Base-by-base conservation (phyloP, 2,113 vertebrate species). In the Labrus mixtus region DNA sequence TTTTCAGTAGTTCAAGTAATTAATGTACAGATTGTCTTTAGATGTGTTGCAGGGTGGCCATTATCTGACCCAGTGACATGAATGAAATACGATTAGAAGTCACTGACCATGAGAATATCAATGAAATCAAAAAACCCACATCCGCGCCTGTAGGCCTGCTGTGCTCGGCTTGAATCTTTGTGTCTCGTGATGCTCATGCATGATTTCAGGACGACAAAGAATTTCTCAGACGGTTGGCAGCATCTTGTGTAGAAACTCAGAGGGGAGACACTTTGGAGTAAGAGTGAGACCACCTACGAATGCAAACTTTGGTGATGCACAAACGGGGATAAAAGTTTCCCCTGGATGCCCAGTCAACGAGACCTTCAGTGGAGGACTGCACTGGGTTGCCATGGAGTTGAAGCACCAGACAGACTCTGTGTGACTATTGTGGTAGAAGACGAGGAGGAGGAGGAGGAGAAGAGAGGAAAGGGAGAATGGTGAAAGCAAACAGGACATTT, bases 351-450 rank as follows among this genome's bases (percentile, higher is more conserved):
- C 62, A 48, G 53, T 43, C 58, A 71, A 41, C n/a, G 0, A 79
- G 68, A 48, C 71, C 65, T 75, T 69, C 58, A 71, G 51, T 17
- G 65, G 65, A 46, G 50, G 20, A 72, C 69, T 33, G 9, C 39
- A 33, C 74, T 22, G 62, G 76, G 90, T 94, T 87, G 79, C 90
- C 85, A 92, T 92, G 87, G 91, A 75, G 73, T 66, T 77, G 20
- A 54, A 86, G 78, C 82, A 55, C 79, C 76, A 66, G 71, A 50
- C 80, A 75, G 66, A 77, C 76, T 85, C 69, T 60, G 78, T 64
- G 73, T 62, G 73, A 68, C 87, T 72, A 84, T 85, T 91, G 75
- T 89, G 51, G 70, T 69, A 64, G 33, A 65, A 36, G 65, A 70
- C 3, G 58, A 83, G 17, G 71, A 57, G 68, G 65, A 43, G 63